Base-by-base conservation (phyloP, 2,888 invertebrate species). In the Anorthoa munda region DNA sequence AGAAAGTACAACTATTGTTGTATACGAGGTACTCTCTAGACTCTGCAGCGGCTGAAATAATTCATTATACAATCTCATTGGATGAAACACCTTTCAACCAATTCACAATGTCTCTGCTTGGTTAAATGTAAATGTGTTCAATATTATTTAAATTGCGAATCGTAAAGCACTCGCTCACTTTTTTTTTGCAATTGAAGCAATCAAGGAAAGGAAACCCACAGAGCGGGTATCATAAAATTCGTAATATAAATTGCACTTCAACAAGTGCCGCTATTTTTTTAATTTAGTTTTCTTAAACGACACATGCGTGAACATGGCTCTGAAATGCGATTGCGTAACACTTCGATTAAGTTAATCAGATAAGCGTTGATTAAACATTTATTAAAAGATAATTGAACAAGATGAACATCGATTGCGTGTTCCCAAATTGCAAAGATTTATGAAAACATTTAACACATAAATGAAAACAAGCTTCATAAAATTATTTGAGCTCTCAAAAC, bases 1-100 rank as follows among this genome's bases (percentile, higher is more conserved):
- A 92, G 96, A 96, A 96, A 96, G 96, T 95, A 90, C 91, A 89
- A 89, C 93, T 90, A 94, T 94, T 93, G 92, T 93, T 92, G 88
- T 91, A 82, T 87, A 79, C 75, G 70, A 78, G 79, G 80, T 84
- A 85, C 87, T 88, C 88, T 90, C 88, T 90, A 87, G 72, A 59
- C 53, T 79, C 72, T 59, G 51, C 85, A 86, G 85, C 82, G 81
- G 75, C 88, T 91, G 86, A 91, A 93, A 91, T 88, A 77, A 89
- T 90, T 92, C 84, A 86, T 89, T 89, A 88, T 92, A 91, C 90
- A 92, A 92, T 90, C 87, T 88, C 90, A 91, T 90, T 93, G 90
- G 92, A 87, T 90, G 82, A 86, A 86, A 84, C 80, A 85, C 86
- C 92, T 92, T 93, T 94, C 92, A 86, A 90, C 89, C 82, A 80